These are phyloP conservation scores for Malurus alboscapulatus DNA, from an alignment of 2,113 vertebrate species.

Conservation along the genomic window DNA sequence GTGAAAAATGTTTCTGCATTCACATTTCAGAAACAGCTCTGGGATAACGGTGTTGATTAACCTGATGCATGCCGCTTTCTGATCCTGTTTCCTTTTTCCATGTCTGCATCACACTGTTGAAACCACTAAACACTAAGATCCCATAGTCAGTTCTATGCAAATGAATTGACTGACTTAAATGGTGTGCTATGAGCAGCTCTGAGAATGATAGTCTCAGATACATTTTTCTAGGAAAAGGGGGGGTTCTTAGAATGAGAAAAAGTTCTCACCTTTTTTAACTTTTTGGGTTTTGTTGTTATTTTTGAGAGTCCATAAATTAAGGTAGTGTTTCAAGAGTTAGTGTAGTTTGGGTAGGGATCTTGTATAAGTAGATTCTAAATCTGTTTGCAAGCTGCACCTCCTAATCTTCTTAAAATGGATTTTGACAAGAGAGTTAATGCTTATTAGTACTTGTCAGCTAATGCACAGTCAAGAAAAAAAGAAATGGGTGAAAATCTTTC, in stretches of 20 bases:
- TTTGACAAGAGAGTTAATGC: conserved; percentile 40
- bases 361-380: background rate
- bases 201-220: background rate
- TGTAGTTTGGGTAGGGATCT: background rate
- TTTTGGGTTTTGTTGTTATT: background rate
- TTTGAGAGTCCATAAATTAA: background rate
- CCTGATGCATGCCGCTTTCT: background rate
- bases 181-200: background rate
- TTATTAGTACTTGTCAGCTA: conserved; percentile 36
- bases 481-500: conserved; percentile 3
- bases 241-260: background rate
- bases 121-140: background rate
- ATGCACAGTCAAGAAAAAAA: background rate
- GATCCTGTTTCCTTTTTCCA: background rate
- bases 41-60: background rate
- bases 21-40: background rate
- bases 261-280: background rate
- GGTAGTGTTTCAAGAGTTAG: background rate
- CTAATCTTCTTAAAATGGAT: conserved; percentile 48
- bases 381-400: background rate
- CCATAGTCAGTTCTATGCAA: background rate
- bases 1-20: background rate
- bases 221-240: background rate
- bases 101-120: background rate
- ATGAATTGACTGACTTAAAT: background rate